These are phyloP conservation scores for Drosophila fuyamai DNA, from an alignment of 1,140 invertebrate species.

Conservation along the genomic window DNA sequence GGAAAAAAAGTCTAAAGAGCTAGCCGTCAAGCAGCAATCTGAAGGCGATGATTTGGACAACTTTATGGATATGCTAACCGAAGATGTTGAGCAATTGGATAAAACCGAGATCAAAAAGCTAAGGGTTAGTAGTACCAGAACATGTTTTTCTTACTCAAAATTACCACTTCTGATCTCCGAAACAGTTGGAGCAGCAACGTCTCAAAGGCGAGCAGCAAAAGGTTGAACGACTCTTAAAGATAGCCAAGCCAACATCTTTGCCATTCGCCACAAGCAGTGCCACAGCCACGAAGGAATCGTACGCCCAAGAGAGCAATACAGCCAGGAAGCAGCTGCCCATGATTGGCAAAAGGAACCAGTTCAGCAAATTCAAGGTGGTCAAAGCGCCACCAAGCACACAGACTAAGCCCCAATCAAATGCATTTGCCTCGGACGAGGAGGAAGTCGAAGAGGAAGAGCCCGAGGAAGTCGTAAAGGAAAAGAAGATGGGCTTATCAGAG, in stretches of 20 bases:
- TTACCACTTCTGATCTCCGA: background rate
- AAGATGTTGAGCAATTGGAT: slow-evolving; percentile 83
- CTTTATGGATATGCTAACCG: slow-evolving; percentile 89
- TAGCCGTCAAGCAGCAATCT: slow-evolving; percentile 84
- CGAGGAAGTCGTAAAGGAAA: slow-evolving; percentile 31
- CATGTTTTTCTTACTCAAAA: background rate
- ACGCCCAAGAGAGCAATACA: background rate
- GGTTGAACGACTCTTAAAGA: slow-evolving; percentile 90
- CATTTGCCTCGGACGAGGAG: slow-evolving; percentile 78
- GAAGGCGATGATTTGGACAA: slow-evolving; percentile 88
- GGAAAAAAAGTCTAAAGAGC: slow-evolving; percentile 79
- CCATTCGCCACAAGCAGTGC: slow-evolving; percentile 16
- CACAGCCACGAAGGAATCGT: background rate
- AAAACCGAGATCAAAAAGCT: slow-evolving; percentile 85
- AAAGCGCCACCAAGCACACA: slow-evolving; percentile 32
- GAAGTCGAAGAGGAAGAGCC: slow-evolving; percentile 82
- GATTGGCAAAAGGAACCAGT: slow-evolving; percentile 82
- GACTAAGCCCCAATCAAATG: slow-evolving; percentile 36
- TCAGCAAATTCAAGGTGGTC: slow-evolving; percentile 79
- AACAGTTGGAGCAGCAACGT: slow-evolving; percentile 88
- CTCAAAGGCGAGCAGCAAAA: slow-evolving; percentile 89
- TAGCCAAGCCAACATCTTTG: slow-evolving; percentile 88
- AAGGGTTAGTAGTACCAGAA: slow-evolving; percentile 77
- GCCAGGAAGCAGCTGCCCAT: slow-evolving; percentile 72
- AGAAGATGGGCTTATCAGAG: slow-evolving; percentile 11